These are phyloP conservation scores for Corticium candelabrum DNA, from an alignment of 37 sponge, comb jelly and placozoan genomes.

Conservation along the genomic window DNA sequence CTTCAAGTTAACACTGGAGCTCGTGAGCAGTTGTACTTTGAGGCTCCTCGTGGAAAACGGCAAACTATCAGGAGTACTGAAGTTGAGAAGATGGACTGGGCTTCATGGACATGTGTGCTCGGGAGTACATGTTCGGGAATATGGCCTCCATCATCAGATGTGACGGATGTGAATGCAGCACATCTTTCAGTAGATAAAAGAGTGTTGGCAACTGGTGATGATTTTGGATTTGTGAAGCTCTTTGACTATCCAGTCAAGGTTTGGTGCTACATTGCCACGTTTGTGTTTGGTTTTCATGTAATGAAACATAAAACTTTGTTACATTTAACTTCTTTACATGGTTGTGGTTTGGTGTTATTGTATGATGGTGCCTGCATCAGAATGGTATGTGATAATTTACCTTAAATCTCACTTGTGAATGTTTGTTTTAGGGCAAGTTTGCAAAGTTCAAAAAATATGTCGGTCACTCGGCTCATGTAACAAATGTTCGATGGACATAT, in stretches of 20 bases:
- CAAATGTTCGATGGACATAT: slow-evolving; percentile 80
- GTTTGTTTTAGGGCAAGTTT: slow-evolving; percentile 48
- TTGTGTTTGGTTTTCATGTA: too few species aligned
- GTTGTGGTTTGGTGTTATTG: too few species aligned
- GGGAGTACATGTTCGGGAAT: slow-evolving; percentile 54
- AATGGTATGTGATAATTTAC: too few species aligned
- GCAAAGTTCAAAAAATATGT: slow-evolving; percentile 91
- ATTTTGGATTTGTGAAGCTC: slow-evolving; percentile 91
- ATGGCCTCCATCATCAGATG: slow-evolving; percentile 85
- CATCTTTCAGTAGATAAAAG: slow-evolving; percentile 57
- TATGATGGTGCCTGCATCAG: too few species aligned
- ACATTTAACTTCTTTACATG: too few species aligned
- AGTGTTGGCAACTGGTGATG: slow-evolving; percentile 93
- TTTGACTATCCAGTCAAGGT: slow-evolving; percentile 81
- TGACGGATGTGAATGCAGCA: slow-evolving; percentile 95
- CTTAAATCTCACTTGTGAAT: background rate
- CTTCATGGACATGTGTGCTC: slow-evolving; percentile 79
- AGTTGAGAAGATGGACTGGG: slow-evolving; percentile 57
- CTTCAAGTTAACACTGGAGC: slow-evolving; percentile 91
- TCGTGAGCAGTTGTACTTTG: slow-evolving; percentile 79
- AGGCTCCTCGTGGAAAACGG: slow-evolving; percentile 87
- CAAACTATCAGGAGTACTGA: slow-evolving; percentile 53
- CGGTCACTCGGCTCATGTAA: slow-evolving; percentile 98
- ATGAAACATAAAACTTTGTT: too few species aligned
- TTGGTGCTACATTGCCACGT: slow-evolving; percentile 7